Percentiles rank a stretch among this genome's conserved stretches.
These are phyloP conservation scores for Cliona cf. orientalis DNA, from an alignment of 37 sponge, comb jelly and placozoan genomes.

Conservation along the genomic window DNA sequence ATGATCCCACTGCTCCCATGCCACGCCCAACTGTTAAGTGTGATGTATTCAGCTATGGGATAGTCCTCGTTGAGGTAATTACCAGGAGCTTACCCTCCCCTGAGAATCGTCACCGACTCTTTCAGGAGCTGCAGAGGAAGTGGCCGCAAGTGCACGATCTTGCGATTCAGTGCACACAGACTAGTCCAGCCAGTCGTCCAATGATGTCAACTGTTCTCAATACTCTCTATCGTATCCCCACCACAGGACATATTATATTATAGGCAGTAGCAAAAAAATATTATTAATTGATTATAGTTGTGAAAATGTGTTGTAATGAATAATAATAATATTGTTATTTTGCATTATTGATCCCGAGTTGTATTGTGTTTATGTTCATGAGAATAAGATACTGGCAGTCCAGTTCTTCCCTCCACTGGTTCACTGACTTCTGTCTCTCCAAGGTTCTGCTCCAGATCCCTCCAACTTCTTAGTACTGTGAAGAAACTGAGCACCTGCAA, in stretches of 20 bases:
- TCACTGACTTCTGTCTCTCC: slow-evolving; percentile 68
- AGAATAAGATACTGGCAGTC: slow-evolving; percentile 32
- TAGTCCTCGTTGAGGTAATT: slow-evolving; percentile 61
- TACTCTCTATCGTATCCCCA: too few species aligned
- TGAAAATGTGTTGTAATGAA: neutral
- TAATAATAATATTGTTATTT: neutral
- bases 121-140: slow-evolving; percentile 2
- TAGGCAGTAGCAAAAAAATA: too few species aligned
- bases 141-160: slow-evolving; percentile 2
- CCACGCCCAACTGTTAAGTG: slow-evolving; percentile 69
- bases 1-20: neutral
- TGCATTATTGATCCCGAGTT: too few species aligned
- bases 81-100: slow-evolving; percentile 36
- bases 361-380: neutral
- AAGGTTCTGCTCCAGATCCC: slow-evolving; percentile 76
- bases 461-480: slow-evolving; percentile 69
- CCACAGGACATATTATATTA: too few species aligned
- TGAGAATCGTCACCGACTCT: slow-evolving; percentile 1
- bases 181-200: slow-evolving; percentile 7
- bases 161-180: slow-evolving; percentile 12
- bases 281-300: neutral
- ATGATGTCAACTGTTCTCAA: slow-evolving; percentile 6
- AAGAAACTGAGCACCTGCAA: slow-evolving; percentile 54
- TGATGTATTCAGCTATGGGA: slow-evolving; percentile 83
- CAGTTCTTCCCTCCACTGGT: slow-evolving; percentile 70